Evolutionary conservation across 2,113 vertebrate genomes (phyloP).

Genomic region (Vimba vimba): DNA sequence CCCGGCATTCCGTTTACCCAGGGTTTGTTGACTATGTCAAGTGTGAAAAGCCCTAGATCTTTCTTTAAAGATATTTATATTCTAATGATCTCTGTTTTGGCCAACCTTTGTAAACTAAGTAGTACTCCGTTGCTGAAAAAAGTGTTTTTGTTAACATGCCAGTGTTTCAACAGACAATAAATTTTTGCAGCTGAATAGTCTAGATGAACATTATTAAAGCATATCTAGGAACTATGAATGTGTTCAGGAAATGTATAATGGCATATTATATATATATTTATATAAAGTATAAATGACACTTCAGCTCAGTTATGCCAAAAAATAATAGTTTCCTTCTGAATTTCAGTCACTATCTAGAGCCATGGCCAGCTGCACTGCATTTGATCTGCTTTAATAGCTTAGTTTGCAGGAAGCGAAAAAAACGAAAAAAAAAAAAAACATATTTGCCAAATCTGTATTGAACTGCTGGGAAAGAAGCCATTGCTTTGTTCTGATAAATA

Average conservation of each 20-base stretch:
- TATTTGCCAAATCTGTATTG: background rate
- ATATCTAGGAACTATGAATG: background rate
- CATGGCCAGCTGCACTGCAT: background rate
- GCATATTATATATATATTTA: background rate
- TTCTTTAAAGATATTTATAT: background rate
- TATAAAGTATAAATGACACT: background rate
- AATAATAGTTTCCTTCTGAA: background rate
- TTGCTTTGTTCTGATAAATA: constrained; percentile 15
- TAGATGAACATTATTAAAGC: background rate
- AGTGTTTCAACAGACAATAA: no score
- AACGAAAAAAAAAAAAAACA: background rate
- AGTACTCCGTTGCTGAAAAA: background rate
- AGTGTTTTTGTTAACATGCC: background rate
- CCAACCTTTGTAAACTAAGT: background rate
- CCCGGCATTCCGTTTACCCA: no score
- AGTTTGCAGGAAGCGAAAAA: background rate
- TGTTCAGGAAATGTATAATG: background rate
- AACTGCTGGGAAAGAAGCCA: background rate
- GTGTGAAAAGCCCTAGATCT: background rate
- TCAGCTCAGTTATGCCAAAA: background rate
- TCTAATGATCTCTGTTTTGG: background rate
- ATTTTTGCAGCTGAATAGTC: background rate
- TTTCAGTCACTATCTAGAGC: constrained; percentile 2
- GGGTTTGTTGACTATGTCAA: no score
- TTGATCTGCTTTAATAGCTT: constrained; percentile 14